Percentiles rank a stretch among this genome's conserved stretches.
Conservation (phyloP, 1,140 invertebrate genomes). For the Asobara japonica region DNA sequence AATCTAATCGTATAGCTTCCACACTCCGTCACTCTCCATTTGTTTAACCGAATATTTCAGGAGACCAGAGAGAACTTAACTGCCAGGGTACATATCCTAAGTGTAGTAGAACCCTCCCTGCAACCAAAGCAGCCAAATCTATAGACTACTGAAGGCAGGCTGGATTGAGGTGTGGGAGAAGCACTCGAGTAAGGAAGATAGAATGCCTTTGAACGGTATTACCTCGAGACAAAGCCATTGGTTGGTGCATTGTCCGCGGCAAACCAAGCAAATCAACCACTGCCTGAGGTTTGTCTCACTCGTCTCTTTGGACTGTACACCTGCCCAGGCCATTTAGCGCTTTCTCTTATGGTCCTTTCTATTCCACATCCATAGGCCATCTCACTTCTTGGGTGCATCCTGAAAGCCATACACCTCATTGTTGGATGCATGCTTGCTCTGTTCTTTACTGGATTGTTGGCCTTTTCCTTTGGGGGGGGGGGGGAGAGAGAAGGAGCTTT, state of each 20-base stretch:
- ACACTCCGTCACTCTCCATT: no score
- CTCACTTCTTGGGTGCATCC: not conserved
- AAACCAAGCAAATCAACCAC: conserved; percentile 59
- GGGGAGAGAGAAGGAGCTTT: not conserved
- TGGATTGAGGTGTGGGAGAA: not conserved
- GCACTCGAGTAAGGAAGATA: not conserved
- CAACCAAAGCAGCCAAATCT: no score
- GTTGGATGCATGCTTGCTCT: not conserved
- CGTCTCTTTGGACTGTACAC: conserved; percentile 16
- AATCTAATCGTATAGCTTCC: no score
- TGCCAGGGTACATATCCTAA: no score
- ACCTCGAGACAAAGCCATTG: conserved; percentile 58
- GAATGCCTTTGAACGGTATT: conserved; percentile 49
- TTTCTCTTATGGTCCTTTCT: not conserved
- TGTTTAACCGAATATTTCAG: no score
- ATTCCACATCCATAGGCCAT: not conserved
- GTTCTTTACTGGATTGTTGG: not conserved
- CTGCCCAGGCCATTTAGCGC: conserved; percentile 29
- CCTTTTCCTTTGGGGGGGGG: not conserved
- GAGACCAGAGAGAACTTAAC: no score
- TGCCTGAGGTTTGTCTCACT: conserved; percentile 36
- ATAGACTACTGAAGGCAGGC: not conserved
- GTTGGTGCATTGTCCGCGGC: conserved; percentile 52
- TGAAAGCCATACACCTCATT: not conserved
- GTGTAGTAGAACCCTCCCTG: no score